Percentiles rank a stretch among this genome's conserved stretches.
phyloP scores from a whole-genome alignment of 1,140 invertebrate genomes.

The Magallana ariakensis region DNA sequence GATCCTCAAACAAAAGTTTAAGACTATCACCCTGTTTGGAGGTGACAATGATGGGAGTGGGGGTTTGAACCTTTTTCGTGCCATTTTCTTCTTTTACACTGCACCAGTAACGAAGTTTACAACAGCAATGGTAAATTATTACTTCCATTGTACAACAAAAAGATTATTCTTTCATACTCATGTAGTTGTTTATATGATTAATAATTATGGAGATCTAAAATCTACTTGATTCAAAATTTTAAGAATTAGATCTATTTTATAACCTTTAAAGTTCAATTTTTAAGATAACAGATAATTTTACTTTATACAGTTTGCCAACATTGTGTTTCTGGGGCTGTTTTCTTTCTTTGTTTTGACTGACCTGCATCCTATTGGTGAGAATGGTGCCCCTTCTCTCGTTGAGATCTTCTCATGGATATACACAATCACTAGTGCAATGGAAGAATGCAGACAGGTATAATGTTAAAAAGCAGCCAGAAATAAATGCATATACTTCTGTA shows the following conservation, averaged over 20 bases:
- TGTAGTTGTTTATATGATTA: too few relatives aligned
- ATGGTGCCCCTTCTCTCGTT: constrained; percentile 56
- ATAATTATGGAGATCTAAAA: too few relatives aligned
- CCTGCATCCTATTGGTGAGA: constrained; percentile 56
- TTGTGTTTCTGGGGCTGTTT: constrained; percentile 73
- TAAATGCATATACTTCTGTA: too few relatives aligned
- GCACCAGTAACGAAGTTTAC: constrained; percentile 72
- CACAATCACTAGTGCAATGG: constrained; percentile 69
- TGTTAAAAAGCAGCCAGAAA: not conserved
- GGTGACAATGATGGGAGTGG: constrained; percentile 40
- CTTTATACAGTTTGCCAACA: constrained; percentile 72
- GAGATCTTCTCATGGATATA: constrained; percentile 72
- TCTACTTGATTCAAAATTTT: too few relatives aligned
- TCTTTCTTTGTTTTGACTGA: constrained; percentile 75
- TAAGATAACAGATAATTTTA: not conserved
- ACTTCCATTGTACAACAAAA: not conserved
- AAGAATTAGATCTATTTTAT: too few relatives aligned
- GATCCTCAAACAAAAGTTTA: constrained; percentile 56
- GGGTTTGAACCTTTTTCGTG: constrained; percentile 65
- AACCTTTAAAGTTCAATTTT: too few relatives aligned
- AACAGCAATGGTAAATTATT: constrained; percentile 63
- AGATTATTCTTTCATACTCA: not conserved
- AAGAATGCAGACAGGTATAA: constrained; percentile 73
- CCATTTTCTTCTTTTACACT: constrained; percentile 74
- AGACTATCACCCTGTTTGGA: constrained; percentile 62